Evolutionary conservation across 2,797 vertebrate species (phyloP), one percentile per base, ranked within the genome.

Genomic region (Hypotaenidia philippensis): DNA sequence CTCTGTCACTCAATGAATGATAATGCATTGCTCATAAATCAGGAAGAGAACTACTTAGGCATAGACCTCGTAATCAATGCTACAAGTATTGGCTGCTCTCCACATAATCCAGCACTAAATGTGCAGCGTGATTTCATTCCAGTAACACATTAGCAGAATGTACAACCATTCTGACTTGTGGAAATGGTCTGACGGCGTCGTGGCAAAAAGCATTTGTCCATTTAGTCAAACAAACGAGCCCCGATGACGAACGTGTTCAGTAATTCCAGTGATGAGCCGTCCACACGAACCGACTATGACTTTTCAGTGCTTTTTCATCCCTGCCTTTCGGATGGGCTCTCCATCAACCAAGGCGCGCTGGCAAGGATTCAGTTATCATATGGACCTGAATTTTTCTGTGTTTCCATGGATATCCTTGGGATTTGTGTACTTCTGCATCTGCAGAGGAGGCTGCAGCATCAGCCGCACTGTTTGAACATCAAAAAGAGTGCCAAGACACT

Each of bases 101-200:
- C 96, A 96, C 64, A 44, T 71, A 97, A 97, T 92, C 94, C 94
- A 91, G 83, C 60, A n/a, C 87, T 97, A 96, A 97, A 97, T 95
- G 91, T 77, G 78, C 52, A 78, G 69, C 72, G 32, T 83, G 94
- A 95, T 97, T 97, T 98, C 96, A 96, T 97, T 97, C 95, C 95
- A 98, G 97, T 95, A 98, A 97, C 95, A 96, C 95, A 98, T 98
- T 97, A 98, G 89, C 91, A 95, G 94, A 97, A 97, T 69, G 71
- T 95, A 96, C 90, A 96, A 87, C 88, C 84, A 50, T 94, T 96
- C 21, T 95, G 94, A 96, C 87, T 97, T 97, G 84, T 94, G 86
- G 77, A 83, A 94, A 95, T 95, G 93, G 95, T 84, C 78, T 93
- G 96, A 97, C 40, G 11, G 92, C 68, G 47, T 89, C 14, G 1